A percentile compares a stretch with the other conserved stretches of the same genome.
These are phyloP conservation scores for Laspeyria flexula DNA, from an alignment of 2,888 invertebrate species.

Conservation along the genomic window DNA sequence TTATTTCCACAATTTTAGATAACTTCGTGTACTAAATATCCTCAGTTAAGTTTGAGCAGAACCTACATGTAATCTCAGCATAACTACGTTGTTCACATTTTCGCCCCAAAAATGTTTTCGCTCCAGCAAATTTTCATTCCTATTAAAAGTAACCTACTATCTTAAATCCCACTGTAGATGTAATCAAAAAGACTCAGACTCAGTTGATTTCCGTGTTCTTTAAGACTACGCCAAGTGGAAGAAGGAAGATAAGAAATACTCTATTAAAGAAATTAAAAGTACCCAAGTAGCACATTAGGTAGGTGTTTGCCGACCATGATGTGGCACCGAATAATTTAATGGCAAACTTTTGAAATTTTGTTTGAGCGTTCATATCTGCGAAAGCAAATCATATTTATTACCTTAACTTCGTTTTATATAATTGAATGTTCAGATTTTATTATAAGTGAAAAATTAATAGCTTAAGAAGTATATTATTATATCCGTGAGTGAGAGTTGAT, in stretches of 20 bases:
- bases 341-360: neutral
- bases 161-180: constrained; percentile 34
- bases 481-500: too few species aligned
- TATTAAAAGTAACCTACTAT: constrained; percentile 26
- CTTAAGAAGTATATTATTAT: too few species aligned
- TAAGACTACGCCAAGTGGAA: constrained; percentile 46
- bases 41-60: too few species aligned
- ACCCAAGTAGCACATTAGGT: constrained; percentile 18
- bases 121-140: constrained; percentile 23
- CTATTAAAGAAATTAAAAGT: constrained; percentile 46
- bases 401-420: neutral
- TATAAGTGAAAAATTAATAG: too few species aligned
- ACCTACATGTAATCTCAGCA: too few species aligned
- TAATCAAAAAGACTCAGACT: constrained; percentile 32
- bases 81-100: constrained; percentile 17
- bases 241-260: constrained; percentile 37
- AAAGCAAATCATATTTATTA: neutral
- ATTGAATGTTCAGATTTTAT: neutral
- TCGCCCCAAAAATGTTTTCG: constrained; percentile 12
- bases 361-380: neutral
- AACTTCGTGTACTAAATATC: too few species aligned
- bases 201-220: constrained; percentile 35
- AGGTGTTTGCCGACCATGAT: constrained; percentile 7
- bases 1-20: too few species aligned
- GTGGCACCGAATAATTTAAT: constrained; percentile 1